Evolutionary conservation across 2,888 invertebrate genomes (phyloP).

Genomic region (Drosophila nr. fundita): DNA sequence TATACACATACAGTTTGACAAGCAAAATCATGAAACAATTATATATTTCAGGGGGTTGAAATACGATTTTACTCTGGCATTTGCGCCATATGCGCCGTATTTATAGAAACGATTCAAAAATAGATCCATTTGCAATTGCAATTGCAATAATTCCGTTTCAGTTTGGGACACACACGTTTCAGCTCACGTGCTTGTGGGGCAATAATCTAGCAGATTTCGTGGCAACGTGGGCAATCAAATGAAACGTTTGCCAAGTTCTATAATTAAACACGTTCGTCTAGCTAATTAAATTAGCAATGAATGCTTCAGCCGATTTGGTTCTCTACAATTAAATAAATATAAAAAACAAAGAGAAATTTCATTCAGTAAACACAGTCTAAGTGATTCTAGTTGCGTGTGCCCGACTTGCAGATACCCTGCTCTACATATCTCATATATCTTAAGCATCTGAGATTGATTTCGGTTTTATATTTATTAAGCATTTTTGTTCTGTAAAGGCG

Average conservation of each 20-base stretch:
- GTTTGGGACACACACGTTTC: conserved; percentile 46
- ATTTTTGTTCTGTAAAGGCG: conserved; percentile 2
- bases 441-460: background rate
- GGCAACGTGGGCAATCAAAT: conserved; percentile 25
- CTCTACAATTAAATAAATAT: background rate
- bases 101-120: conserved; percentile 47
- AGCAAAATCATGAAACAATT: conserved; percentile 42
- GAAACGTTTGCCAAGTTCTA: conserved; percentile 49
- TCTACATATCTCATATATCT: background rate
- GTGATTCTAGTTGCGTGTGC: background rate
- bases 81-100: conserved; percentile 27
- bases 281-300: conserved; percentile 59
- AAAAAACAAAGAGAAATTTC: background rate
- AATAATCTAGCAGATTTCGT: conserved; percentile 78
- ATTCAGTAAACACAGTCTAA: conserved; percentile 16
- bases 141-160: conserved; percentile 52
- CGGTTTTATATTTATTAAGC: conserved; percentile 10
- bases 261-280: conserved; percentile 40
- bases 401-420: background rate
- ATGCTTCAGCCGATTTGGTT: conserved; percentile 20
- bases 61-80: conserved; percentile 8
- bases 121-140: conserved; percentile 34
- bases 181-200: conserved; percentile 63
- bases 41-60: conserved; percentile 47
- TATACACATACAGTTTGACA: background rate